Evolutionary conservation across 2,888 invertebrate species (phyloP), one percentile per base, ranked within the genome.

Genomic region (Sarcophaga variegata): DNA sequence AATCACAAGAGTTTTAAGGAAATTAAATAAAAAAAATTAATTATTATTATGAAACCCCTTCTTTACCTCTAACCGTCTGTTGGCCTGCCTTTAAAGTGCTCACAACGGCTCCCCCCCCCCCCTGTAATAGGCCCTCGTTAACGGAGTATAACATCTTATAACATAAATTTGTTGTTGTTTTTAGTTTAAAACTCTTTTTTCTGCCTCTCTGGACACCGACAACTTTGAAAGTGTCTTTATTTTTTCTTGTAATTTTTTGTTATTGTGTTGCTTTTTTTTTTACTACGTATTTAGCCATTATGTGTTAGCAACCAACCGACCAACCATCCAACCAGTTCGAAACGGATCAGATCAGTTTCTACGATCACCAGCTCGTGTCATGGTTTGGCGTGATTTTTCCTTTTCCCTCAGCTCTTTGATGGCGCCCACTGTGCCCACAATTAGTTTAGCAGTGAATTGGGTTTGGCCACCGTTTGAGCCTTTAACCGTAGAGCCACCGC

Each of bases 321-420:
- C 37, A 37, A 37, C 14, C 54, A 17, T 54, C 10, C 5, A 59
- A 20, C 25, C 37, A 27, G 70, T 14, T 14, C 47, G 27, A 12
- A 45, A 14, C 37, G n/a, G 27, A 17, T 88, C 81, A 93, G 27
- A 17, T 88, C 81, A 93, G 88, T 93, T 93, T 88, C 93, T 90
- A 72, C 93, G 90, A 86, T 93, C 93, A 69, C 92, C 91, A 80
- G 93, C 92, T 84, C 93, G 92, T 84, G 93, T 89, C 80, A 75
- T 90, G 95, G 89, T 95, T 94, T 90, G 96, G 95, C 87, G 95
- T 94, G 94, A 95, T 95, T 93, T 95, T 92, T 96, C 96, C 91
- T 96, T 95, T 92, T 96, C 95, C 91, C 96, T 96, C 92, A 96
- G 94, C 93, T 96, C 95, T 94, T 96, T 96, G 94, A 96, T 96